Percentiles rank a stretch among this genome's conserved stretches.
Conservation (phyloP, 2,797 vertebrate genomes). For the Parotocinclus haroldoi region DNA sequence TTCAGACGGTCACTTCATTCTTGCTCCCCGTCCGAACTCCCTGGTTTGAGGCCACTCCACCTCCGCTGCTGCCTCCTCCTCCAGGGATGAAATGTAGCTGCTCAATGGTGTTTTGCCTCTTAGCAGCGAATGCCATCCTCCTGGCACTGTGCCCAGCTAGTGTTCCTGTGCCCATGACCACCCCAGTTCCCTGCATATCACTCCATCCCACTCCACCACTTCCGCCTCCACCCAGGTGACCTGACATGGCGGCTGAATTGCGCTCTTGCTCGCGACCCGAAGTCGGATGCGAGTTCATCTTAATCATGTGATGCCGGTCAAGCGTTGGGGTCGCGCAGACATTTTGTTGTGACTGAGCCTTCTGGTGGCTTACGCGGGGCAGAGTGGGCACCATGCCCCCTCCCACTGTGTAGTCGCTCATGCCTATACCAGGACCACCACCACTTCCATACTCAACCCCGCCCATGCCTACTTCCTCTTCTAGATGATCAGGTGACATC, state of each 20-base stretch:
- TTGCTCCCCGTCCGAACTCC: slow-evolving; percentile 89
- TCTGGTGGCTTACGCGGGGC: slow-evolving; percentile 73
- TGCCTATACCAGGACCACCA: slow-evolving; percentile 41
- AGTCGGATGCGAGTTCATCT: slow-evolving; percentile 86
- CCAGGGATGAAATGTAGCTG: slow-evolving; percentile 92
- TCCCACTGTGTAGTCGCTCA: slow-evolving; percentile 51
- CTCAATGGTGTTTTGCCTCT: slow-evolving; percentile 90
- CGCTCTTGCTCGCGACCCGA: slow-evolving; percentile 78
- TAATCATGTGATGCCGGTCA: slow-evolving; percentile 85
- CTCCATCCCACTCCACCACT: slow-evolving; percentile 66
- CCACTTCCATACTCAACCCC: slow-evolving; percentile 39
- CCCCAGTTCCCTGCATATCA: slow-evolving; percentile 67
- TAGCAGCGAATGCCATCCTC: slow-evolving; percentile 83
- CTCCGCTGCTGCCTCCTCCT: slow-evolving; percentile 65
- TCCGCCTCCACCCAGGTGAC: slow-evolving; percentile 74
- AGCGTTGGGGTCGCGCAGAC: slow-evolving; percentile 79
- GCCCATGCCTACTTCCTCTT: slow-evolving; percentile 58
- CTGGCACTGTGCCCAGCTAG: slow-evolving; percentile 75
- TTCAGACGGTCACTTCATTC: slow-evolving; percentile 90
- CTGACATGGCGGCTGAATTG: slow-evolving; percentile 61
- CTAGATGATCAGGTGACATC: slow-evolving; percentile 59
- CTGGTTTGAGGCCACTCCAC: slow-evolving; percentile 74
- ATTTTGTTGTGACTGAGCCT: slow-evolving; percentile 84
- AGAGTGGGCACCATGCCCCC: slow-evolving; percentile 73
- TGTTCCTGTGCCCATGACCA: slow-evolving; percentile 79